Percentiles rank a stretch among this genome's conserved stretches.
phyloP scores from a whole-genome alignment of 2,113 vertebrate species.

The Crotalus helleri region DNA sequence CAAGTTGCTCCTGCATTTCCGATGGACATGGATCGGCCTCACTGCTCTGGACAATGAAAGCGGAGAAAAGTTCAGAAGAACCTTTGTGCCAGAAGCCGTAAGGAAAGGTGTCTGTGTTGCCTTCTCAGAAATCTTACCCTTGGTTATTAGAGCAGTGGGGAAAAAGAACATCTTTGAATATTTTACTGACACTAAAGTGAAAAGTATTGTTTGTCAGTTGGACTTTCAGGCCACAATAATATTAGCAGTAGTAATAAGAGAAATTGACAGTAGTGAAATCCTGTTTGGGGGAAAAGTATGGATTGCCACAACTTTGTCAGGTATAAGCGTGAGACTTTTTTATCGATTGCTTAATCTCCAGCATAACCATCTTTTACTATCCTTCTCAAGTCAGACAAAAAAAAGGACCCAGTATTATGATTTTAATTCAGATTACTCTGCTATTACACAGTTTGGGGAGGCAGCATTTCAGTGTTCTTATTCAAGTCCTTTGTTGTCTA shows the following conservation, averaged over 20 bases:
- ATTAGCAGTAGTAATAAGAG: background rate
- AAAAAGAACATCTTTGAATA: accelerated
- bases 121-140: background rate
- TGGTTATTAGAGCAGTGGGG: accelerated
- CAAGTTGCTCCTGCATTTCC: background rate
- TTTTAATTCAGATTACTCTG: background rate
- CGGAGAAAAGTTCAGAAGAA: background rate
- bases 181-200: background rate
- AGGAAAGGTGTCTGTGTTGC: background rate
- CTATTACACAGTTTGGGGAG: background rate
- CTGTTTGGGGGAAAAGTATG: background rate
- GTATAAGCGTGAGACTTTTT: background rate
- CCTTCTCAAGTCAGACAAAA: background rate
- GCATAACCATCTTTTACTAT: background rate
- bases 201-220: background rate
- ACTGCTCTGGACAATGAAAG: background rate
- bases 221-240: background rate
- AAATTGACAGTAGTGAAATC: background rate
- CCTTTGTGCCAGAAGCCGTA: background rate
- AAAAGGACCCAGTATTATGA: background rate
- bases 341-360: background rate
- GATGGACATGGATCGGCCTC: background rate
- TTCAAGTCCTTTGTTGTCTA: background rate
- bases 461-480: background rate
- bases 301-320: background rate